A percentile compares a stretch with the other conserved stretches of the same genome.
Evolutionary conservation across 2,113 vertebrate species (phyloP).

Genomic region (Brachypodius melanocephalos): DNA sequence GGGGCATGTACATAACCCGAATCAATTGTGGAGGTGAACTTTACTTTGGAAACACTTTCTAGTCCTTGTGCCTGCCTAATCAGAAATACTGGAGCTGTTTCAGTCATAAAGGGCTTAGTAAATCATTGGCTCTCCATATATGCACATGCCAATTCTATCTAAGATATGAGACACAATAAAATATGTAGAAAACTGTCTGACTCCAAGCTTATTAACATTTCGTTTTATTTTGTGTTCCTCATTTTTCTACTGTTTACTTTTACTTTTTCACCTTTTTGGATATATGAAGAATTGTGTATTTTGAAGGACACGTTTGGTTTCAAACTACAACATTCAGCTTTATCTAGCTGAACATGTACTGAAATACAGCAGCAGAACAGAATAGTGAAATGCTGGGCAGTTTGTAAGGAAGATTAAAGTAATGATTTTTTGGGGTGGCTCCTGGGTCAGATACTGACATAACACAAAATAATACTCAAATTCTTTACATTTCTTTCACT

Average conservation of each 20-base stretch:
- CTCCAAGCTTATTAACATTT: neutral
- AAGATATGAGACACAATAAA: neutral
- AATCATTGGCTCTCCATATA: constrained; percentile 23
- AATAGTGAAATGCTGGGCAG: neutral
- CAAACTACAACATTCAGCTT: neutral
- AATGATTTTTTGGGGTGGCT: neutral
- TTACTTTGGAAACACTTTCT: constrained; percentile 38
- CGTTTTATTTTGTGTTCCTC: neutral
- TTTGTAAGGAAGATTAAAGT: neutral
- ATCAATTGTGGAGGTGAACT: neutral
- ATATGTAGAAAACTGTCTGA: neutral
- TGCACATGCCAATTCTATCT: constrained; percentile 28
- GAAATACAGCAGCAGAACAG: neutral
- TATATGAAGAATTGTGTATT: neutral
- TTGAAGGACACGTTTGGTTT: neutral
- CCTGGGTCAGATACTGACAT: neutral
- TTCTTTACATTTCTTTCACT: neutral
- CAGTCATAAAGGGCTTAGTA: constrained; percentile 25
- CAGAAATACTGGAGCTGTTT: neutral
- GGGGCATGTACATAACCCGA: neutral
- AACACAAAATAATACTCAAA: neutral
- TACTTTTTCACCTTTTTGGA: neutral
- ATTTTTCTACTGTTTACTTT: constrained; percentile 1
- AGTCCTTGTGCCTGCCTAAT: neutral
- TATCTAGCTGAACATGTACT: neutral